Conservation (phyloP, 2,888 invertebrate genomes). For the Electrophaes corylata region DNA sequence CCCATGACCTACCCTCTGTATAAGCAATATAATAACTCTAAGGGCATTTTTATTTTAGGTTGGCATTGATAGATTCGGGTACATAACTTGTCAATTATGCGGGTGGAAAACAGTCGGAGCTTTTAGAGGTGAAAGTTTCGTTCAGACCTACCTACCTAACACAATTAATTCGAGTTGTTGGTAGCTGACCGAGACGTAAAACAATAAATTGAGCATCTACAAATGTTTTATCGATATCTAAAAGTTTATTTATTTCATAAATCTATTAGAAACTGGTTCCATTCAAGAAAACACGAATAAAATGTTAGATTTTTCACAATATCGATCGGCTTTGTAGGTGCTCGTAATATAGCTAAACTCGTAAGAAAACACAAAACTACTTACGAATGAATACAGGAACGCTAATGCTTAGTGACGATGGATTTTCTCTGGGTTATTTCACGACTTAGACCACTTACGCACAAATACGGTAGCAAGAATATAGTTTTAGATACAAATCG, state of each 20-base stretch:
- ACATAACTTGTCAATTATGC: too few relatives aligned
- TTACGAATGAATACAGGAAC: slow-evolving; percentile 14
- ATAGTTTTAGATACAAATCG: neutral
- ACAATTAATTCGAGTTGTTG: neutral
- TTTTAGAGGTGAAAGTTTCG: slow-evolving; percentile 22
- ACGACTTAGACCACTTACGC: neutral
- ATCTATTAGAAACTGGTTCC: neutral
- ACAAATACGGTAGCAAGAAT: neutral
- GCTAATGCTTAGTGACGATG: neutral
- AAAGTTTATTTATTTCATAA: neutral
- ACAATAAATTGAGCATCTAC: neutral
- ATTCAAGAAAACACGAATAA: slow-evolving; percentile 38
- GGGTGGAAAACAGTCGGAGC: slow-evolving; percentile 1
- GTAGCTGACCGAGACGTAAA: neutral
- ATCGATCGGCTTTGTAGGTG: slow-evolving; percentile 70
- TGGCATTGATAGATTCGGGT: neutral
- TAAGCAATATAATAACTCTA: neutral
- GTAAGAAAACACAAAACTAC: slow-evolving; percentile 14
- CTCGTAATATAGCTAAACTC: slow-evolving; percentile 21
- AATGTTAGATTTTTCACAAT: slow-evolving; percentile 57
- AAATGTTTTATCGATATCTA: neutral
- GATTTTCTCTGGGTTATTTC: slow-evolving; percentile 1
- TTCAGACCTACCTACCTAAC: neutral
- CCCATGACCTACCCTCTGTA: too few relatives aligned
- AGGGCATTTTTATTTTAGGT: neutral